A percentile compares a stretch with the other conserved stretches of the same genome.
phyloP scores from a whole-genome alignment of 2,888 invertebrate genomes.

The Onthophagus sagittarius region DNA sequence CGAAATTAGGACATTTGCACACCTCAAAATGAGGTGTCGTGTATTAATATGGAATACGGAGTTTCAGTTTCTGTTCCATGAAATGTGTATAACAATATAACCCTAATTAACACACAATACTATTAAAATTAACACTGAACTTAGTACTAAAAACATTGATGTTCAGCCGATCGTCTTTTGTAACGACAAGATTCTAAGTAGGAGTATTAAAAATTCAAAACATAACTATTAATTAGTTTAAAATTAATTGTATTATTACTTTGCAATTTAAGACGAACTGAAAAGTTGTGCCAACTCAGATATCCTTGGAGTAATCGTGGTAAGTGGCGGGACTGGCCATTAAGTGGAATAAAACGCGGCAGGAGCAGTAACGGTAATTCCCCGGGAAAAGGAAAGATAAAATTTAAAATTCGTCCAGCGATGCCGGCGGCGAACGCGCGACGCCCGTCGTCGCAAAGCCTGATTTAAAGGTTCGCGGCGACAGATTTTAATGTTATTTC shows the following conservation, averaged over 20 bases:
- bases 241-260: background rate
- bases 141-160: no score
- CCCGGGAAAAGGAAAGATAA: conserved; percentile 18
- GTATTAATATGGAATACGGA: no score
- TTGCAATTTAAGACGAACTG: background rate
- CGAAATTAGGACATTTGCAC: no score
- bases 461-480: conserved; percentile 51
- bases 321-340: conserved; percentile 7
- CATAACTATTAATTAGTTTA: background rate
- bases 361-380: conserved; percentile 9
- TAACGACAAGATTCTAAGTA: no score
- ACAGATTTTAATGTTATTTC: conserved; percentile 54
- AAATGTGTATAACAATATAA: no score
- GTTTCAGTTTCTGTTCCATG: no score
- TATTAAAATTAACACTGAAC: no score
- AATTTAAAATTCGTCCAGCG: conserved; percentile 24
- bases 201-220: background rate
- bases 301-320: conserved; percentile 5
- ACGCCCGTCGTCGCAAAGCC: conserved; percentile 44
- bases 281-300: background rate
- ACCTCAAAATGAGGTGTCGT: no score
- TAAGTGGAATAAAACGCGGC: conserved; percentile 7
- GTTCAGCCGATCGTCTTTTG: no score
- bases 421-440: conserved; percentile 15
- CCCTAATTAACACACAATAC: no score